Evolutionary conservation across 2,113 vertebrate genomes (phyloP), one percentile per base, ranked within the genome.

Genomic region (Pholis gunnellus): DNA sequence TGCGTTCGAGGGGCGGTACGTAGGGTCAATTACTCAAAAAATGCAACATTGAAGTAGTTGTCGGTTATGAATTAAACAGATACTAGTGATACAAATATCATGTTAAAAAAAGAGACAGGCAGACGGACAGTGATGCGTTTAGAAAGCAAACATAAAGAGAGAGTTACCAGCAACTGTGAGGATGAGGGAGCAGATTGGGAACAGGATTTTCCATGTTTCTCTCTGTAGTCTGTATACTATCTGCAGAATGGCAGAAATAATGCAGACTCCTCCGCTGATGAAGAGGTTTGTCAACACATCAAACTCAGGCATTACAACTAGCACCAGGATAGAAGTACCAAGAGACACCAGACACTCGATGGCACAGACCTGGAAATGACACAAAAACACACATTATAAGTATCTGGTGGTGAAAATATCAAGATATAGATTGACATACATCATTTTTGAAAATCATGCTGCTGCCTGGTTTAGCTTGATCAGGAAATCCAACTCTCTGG

Each of bases 231-330:
- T 91, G 69, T 87, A 94, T 4, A 64, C 0, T 38, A 94, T 93
- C 86, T 96, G 95, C 31, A 96, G 72, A 66, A 94, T 9, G 36
- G 95, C 90, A 11, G 94, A 93, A n/a, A 92, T 1, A 46, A 95
- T 92, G 52, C 95, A 95, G 67, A 95, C 93, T 42, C 96, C 95
- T 65, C 95, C 95, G 1, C 92, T 91, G 89, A 95, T 95, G 84
- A 94, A 95, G 61, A 96, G 94, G 87, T 95, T 96, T 20, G 95
- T 95, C 59, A 96, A 57, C 34, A 95, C 84, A 17, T 96, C 95
- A 82, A 96, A 95, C 77, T 94, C 87, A 61, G 96, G 96, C 95
- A 96, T 95, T 20, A 95, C 95, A 0, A 96, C 83, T 1, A 96
- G 88, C 70, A 95, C 94, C 34, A 96, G 82, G 46, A 94, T 0